phyloP scores from a whole-genome alignment of 2,797 vertebrate species.

The Alcedo quadribrachys region DNA sequence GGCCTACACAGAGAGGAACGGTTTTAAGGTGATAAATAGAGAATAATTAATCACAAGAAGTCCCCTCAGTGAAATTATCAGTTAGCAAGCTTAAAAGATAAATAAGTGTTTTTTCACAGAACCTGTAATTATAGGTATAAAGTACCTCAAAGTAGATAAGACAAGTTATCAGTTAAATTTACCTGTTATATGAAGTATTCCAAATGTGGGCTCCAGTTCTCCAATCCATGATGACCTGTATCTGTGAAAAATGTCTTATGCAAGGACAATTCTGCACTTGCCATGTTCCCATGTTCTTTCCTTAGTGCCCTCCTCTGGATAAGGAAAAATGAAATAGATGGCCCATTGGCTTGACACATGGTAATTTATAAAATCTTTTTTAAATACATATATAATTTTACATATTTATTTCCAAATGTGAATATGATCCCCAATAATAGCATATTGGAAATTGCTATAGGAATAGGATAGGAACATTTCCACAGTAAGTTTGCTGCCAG shows the following conservation, averaged over 20 bases:
- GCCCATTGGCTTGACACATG: not conserved
- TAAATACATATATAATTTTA: too few relatives aligned
- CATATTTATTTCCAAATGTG: not conserved
- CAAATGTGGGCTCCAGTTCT: not conserved
- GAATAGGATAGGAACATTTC: not conserved
- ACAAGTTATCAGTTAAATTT: not conserved
- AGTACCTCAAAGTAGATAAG: not conserved
- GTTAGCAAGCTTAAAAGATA: not conserved
- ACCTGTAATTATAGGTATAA: not conserved
- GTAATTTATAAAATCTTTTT: not conserved
- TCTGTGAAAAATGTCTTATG: not conserved
- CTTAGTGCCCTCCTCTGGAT: not conserved
- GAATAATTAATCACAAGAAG: not conserved
- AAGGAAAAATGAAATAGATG: not conserved
- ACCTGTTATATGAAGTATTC: not conserved
- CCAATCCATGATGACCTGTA: not conserved
- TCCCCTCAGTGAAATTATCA: not conserved
- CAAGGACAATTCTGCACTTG: not conserved
- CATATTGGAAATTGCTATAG: too few relatives aligned
- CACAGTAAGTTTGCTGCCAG: not conserved
- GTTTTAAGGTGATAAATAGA: not conserved
- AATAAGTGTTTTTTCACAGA: not conserved
- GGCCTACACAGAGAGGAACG: not conserved
- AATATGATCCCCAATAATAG: not conserved
- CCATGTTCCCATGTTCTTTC: not conserved